Conservation (phyloP, 1,140 invertebrate genomes). For the Plutomurus gul region DNA sequence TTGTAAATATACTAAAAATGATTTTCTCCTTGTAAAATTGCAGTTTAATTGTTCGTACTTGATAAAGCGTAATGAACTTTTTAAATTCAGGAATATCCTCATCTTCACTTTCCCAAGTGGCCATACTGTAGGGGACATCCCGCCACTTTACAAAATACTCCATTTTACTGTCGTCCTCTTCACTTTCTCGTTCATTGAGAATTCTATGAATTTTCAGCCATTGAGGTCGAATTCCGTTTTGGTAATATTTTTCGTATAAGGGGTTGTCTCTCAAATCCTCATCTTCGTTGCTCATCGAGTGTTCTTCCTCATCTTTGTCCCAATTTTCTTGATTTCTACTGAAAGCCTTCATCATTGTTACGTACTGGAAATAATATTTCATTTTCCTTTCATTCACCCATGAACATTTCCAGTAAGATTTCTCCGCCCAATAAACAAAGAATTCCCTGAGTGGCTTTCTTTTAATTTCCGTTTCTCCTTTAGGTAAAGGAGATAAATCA, state of each 20-base stretch:
- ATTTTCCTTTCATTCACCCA: conserved; percentile 97
- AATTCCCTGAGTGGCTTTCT: conserved; percentile 77
- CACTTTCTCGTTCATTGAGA: conserved; percentile 83
- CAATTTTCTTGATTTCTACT: conserved; percentile 92
- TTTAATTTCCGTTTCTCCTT: conserved; percentile 41
- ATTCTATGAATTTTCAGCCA: conserved; percentile 94
- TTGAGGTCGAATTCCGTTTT: conserved; percentile 95
- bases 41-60: conserved; percentile 59
- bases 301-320: conserved; percentile 78
- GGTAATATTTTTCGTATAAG: conserved; percentile 83
- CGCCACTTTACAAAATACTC: conserved; percentile 98
- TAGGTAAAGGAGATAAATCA: conserved; percentile 36
- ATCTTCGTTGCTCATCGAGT: conserved; percentile 69
- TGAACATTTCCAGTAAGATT: conserved; percentile 97
- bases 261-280: too few species aligned
- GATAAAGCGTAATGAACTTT: conserved; percentile 87
- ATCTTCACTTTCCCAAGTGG: conserved; percentile 94
- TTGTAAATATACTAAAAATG: not conserved
- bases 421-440: conserved; percentile 95
- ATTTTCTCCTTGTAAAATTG: conserved; percentile 59
- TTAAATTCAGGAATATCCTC: conserved; percentile 85
- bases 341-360: conserved; percentile 90
- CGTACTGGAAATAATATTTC: conserved; percentile 96
- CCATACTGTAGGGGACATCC: conserved; percentile 94
- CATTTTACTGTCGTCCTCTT: conserved; percentile 83